Percentiles rank a stretch among this genome's conserved stretches.
Conservation (phyloP, 2,888 invertebrate species). For the Phania funesta region DNA sequence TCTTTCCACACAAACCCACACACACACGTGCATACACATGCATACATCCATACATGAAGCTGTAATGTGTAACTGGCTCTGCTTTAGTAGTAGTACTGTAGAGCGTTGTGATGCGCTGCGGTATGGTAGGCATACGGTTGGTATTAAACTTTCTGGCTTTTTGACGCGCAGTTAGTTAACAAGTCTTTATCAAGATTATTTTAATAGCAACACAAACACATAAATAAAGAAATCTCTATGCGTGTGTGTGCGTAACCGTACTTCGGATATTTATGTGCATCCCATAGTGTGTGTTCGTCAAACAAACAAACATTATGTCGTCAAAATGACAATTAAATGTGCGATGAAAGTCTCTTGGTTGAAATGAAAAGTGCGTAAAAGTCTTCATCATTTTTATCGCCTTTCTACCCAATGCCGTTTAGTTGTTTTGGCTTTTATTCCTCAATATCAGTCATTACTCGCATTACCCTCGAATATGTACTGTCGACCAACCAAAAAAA, state of each 20-base stretch:
- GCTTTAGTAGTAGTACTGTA: too few species aligned
- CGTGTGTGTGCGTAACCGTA: not conserved
- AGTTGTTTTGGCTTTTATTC: not conserved
- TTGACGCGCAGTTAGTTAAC: constrained; percentile 36
- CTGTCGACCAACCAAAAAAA: constrained; percentile 24
- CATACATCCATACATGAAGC: not conserved
- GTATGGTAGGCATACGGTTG: not conserved
- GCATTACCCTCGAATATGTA: constrained; percentile 30
- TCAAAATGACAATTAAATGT: constrained; percentile 60
- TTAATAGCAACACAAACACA: constrained; percentile 43
- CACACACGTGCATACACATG: not conserved
- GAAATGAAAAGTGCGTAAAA: constrained; percentile 67
- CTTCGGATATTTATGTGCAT: not conserved
- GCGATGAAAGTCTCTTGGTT: constrained; percentile 59
- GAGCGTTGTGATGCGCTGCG: not conserved
- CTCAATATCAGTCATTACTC: constrained; percentile 37
- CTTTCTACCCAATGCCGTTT: not conserved
- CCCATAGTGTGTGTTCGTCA: constrained; percentile 23
- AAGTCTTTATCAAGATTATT: constrained; percentile 46
- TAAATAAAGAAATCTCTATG: constrained; percentile 22
- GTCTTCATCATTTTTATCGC: constrained; percentile 30
- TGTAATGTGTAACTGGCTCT: constrained; percentile 28
- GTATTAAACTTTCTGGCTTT: constrained; percentile 35
- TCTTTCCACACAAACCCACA: constrained; percentile 11
- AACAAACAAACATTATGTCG: constrained; percentile 46